phyloP scores from a whole-genome alignment of 2,888 invertebrate species.

The Pheosia tremula region DNA sequence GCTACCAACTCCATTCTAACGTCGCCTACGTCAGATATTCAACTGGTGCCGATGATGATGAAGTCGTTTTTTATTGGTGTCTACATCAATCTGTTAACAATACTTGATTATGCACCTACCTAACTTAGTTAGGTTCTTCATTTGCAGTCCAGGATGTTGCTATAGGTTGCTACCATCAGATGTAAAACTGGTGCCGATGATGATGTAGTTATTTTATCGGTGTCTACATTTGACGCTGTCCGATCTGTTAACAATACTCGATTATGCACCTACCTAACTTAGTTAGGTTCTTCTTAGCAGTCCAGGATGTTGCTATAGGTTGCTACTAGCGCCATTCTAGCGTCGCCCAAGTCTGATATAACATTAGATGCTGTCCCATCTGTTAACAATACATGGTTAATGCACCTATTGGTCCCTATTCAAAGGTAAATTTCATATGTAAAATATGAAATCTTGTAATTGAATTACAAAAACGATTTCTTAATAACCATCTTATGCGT shows the following conservation, averaged over 20 bases:
- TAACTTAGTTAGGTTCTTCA: background rate
- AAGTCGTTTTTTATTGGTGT: background rate
- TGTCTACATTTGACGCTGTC: background rate
- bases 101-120: constrained; percentile 9
- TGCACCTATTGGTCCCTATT: background rate
- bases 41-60: background rate
- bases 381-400: constrained; percentile 14
- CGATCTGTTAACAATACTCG: constrained; percentile 6
- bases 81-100: constrained; percentile 1
- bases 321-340: no score
- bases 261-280: constrained; percentile 13
- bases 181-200: background rate
- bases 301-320: no score
- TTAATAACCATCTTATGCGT: constrained; percentile 11
- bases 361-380: no score
- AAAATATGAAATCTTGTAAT: no score
- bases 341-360: no score
- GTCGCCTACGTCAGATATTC: background rate
- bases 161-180: background rate
- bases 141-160: background rate
- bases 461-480: no score
- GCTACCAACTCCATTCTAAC: background rate
- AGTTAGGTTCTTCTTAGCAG: no score
- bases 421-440: background rate
- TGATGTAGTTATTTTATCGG: background rate